These are phyloP conservation scores for Blastobasis adustella DNA, from an alignment of 2,888 invertebrate species.

Conservation along the genomic window DNA sequence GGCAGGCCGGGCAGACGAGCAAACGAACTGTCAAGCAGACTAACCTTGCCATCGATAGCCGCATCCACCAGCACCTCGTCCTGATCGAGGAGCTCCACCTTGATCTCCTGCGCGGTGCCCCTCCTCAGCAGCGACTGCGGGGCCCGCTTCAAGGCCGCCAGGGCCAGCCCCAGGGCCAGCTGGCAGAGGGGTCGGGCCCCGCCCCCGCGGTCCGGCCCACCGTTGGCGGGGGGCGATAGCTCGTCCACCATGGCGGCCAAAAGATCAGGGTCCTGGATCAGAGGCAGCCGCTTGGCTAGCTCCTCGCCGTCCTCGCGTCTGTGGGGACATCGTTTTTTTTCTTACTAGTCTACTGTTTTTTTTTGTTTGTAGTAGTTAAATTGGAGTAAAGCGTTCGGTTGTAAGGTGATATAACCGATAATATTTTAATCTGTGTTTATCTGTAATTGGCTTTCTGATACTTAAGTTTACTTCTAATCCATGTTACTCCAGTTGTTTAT, in stretches of 20 bases:
- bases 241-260: slow-evolving; percentile 70
- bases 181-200: slow-evolving; percentile 53
- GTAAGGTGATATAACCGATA: no score
- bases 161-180: slow-evolving; percentile 45
- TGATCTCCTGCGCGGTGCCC: slow-evolving; percentile 25
- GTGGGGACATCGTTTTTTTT: neutral
- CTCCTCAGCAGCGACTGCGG: slow-evolving; percentile 47
- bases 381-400: no score
- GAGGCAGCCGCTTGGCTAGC: slow-evolving; percentile 78
- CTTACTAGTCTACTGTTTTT: no score
- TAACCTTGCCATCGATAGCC: slow-evolving; percentile 81
- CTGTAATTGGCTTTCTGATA: no score
- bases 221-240: slow-evolving; percentile 42
- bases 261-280: slow-evolving; percentile 76
- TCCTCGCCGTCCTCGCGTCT: slow-evolving; percentile 85
- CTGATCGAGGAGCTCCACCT: slow-evolving; percentile 74
- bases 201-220: slow-evolving; percentile 10
- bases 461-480: no score
- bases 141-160: slow-evolving; percentile 57
- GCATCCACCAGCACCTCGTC: slow-evolving; percentile 88
- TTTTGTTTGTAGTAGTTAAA: no score
- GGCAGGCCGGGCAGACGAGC: no score
- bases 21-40: no score
- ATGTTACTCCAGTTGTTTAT: no score
- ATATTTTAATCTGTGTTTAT: no score